Evolutionary conservation across 2,888 invertebrate genomes (phyloP).

Genomic region (Tipula confusa): DNA sequence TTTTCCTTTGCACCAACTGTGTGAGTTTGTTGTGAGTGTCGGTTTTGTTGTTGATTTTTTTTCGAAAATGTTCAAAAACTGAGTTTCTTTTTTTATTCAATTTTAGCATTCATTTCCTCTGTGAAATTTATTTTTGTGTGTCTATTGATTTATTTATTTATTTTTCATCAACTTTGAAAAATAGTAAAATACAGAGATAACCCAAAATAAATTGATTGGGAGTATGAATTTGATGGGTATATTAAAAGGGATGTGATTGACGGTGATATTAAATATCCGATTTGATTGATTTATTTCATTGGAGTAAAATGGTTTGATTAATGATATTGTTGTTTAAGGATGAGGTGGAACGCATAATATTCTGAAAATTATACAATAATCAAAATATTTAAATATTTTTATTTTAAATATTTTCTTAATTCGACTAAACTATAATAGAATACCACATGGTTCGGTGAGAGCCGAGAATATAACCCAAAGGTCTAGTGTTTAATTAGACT

Average conservation of each 20-base stretch:
- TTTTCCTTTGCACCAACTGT: constrained; percentile 6
- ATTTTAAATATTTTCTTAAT: no score
- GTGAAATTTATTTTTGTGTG: neutral
- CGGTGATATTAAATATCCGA: neutral
- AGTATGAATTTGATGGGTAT: neutral
- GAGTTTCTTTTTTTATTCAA: neutral
- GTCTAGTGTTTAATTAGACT: no score
- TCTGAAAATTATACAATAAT: no score
- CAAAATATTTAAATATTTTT: no score
- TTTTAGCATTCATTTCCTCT: neutral
- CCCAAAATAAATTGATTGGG: neutral
- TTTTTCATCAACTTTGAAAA: neutral
- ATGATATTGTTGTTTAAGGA: no score
- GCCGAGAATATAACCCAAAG: no score
- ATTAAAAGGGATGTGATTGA: neutral
- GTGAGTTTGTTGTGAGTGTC: neutral
- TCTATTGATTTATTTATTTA: neutral
- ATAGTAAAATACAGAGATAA: neutral
- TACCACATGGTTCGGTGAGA: no score
- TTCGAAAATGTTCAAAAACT: neutral
- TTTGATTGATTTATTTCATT: neutral
- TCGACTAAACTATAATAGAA: no score
- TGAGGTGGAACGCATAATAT: no score
- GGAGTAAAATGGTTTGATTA: no score
- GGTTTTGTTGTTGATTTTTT: constrained; percentile 6